Evolutionary conservation across 2,888 invertebrate species (phyloP).

Genomic region (Ecliptopera silaceata): DNA sequence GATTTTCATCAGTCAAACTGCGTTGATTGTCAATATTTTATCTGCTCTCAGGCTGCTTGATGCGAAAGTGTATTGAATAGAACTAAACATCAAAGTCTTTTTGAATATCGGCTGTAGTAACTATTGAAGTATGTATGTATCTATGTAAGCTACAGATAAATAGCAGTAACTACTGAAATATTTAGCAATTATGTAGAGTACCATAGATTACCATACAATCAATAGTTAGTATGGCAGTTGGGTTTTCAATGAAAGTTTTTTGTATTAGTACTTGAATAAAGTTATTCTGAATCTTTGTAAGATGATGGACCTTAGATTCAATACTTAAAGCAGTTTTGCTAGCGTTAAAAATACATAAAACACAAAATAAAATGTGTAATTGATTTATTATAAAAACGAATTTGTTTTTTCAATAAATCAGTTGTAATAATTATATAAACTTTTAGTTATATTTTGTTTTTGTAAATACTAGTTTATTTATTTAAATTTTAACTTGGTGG

Average conservation of each 20-base stretch:
- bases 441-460: conserved; percentile 37
- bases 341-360: conserved; percentile 15
- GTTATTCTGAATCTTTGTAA: not conserved
- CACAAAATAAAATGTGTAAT: conserved; percentile 11
- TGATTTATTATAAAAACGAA: conserved; percentile 22
- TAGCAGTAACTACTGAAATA: too few species aligned
- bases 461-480: conserved; percentile 39
- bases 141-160: too few species aligned
- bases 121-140: too few species aligned
- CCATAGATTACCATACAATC: not conserved
- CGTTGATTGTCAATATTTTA: not conserved
- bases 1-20: too few species aligned
- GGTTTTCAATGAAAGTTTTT: not conserved
- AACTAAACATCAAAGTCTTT: too few species aligned
- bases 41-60: not conserved
- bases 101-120: too few species aligned
- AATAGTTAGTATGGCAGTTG: not conserved
- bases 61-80: not conserved
- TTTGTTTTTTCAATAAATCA: conserved; percentile 21
- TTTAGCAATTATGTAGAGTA: not conserved
- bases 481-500: conserved; percentile 27
- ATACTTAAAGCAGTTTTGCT: conserved; percentile 15
- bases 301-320: not conserved
- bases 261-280: not conserved
- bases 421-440: conserved; percentile 30